Percentiles rank a stretch among this genome's conserved stretches.
phyloP scores from a whole-genome alignment of 2,113 vertebrate genomes.

The Podarcis raffonei region DNA sequence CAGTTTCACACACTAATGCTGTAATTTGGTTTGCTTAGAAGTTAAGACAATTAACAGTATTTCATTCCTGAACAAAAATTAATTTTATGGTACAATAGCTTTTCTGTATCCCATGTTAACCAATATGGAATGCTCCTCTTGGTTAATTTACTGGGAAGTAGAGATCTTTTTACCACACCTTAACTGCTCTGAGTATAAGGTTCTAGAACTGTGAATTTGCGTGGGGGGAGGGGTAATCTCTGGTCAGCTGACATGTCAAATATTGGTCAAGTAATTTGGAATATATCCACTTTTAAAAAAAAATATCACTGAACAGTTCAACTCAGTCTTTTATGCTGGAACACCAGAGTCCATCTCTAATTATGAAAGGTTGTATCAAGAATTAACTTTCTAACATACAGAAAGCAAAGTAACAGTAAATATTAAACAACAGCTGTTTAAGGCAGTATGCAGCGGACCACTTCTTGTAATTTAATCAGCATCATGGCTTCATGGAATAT shows the following conservation, averaged over 20 bases:
- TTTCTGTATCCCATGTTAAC: neutral
- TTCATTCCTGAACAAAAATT: neutral
- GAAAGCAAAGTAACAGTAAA: neutral
- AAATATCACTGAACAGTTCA: neutral
- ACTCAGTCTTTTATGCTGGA: no score
- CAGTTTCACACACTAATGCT: neutral
- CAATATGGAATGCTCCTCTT: neutral
- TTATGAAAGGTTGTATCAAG: neutral
- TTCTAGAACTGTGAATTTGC: neutral
- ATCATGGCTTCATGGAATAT: no score
- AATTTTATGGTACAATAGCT: neutral
- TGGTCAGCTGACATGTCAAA: neutral
- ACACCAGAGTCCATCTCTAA: neutral
- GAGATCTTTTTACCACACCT: neutral
- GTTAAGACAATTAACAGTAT: neutral
- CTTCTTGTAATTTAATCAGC: neutral
- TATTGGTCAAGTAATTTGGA: neutral
- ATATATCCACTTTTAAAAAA: neutral
- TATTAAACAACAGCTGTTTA: no score
- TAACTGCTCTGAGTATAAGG: neutral
- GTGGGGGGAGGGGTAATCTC: no score
- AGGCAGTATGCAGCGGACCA: neutral
- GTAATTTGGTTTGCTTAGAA: neutral
- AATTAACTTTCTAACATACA: neutral
- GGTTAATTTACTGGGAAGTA: neutral